Percentiles rank a stretch among this genome's conserved stretches.
phyloP scores from a whole-genome alignment of 2,113 vertebrate genomes.

The Salvelinus namaycush region DNA sequence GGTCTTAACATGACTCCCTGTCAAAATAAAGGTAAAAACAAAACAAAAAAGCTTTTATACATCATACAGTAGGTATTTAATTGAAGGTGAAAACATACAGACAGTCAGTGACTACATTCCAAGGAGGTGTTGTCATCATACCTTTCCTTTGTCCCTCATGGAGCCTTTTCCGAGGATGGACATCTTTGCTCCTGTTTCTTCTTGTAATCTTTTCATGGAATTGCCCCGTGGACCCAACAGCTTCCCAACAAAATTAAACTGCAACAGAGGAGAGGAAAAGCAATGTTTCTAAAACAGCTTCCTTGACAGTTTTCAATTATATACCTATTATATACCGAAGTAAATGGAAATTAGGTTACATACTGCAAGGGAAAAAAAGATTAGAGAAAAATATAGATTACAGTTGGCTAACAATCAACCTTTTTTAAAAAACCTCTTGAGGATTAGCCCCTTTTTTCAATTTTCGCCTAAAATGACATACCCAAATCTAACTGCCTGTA shows the following conservation, averaged over 20 bases:
- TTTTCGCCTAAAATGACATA: too few relatives aligned
- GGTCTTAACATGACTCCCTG: too few relatives aligned
- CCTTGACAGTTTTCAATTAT: constrained; percentile 25
- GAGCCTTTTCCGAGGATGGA: constrained; percentile 99
- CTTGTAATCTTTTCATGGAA: constrained; percentile 98
- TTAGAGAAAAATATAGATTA: constrained; percentile 33
- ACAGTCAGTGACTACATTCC: constrained; percentile 30
- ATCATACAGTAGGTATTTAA: neutral
- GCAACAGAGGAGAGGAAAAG: constrained; percentile 57
- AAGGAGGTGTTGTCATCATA: constrained; percentile 59
- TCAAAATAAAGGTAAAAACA: too few relatives aligned
- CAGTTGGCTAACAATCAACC: constrained; percentile 46
- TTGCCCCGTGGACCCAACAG: constrained; percentile 98
- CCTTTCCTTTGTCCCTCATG: constrained; percentile 99
- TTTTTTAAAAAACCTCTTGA: constrained; percentile 26
- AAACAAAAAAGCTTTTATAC: neutral
- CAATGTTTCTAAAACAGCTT: constrained; percentile 30
- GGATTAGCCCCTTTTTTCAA: too few relatives aligned
- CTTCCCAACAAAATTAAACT: constrained; percentile 99
- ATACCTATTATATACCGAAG: neutral
- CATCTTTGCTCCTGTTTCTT: constrained; percentile 99
- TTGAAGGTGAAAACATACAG: neutral
- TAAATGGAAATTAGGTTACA: constrained; percentile 31
- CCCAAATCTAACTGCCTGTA: too few relatives aligned
- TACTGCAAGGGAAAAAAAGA: constrained; percentile 34